These are phyloP conservation scores for Lochmaea capreae DNA, from an alignment of 2,888 invertebrate genomes.

Conservation along the genomic window DNA sequence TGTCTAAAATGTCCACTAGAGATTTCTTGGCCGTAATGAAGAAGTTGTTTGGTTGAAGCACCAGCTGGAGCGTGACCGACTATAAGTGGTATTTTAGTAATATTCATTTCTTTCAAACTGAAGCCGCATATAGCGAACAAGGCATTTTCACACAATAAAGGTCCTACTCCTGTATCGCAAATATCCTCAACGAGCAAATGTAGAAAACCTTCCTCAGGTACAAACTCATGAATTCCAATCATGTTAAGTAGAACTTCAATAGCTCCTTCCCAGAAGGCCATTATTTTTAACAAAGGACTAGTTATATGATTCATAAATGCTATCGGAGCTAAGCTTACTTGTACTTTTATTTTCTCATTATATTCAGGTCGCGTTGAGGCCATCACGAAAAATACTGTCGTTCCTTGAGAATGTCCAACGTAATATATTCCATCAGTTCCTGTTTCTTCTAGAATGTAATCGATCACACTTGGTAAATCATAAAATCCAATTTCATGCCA, in stretches of 20 bases:
- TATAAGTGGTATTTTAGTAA: constrained; percentile 52
- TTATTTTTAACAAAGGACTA: constrained; percentile 55
- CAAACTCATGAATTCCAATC: constrained; percentile 32
- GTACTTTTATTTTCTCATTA: constrained; percentile 74
- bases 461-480: constrained; percentile 86
- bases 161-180: constrained; percentile 11
- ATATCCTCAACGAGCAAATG: neutral
- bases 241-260: constrained; percentile 18
- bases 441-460: constrained; percentile 74
- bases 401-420: constrained; percentile 85
- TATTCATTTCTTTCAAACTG: constrained; percentile 57
- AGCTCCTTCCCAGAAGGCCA: constrained; percentile 47
- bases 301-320: constrained; percentile 72
- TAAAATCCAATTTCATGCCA: constrained; percentile 85
- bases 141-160: constrained; percentile 54
- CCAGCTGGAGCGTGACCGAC: constrained; percentile 57
- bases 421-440: constrained; percentile 75
- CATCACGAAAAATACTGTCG: constrained; percentile 77
- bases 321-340: constrained; percentile 78
- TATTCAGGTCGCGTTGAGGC: constrained; percentile 74
- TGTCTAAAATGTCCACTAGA: constrained; percentile 65
- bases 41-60: constrained; percentile 74
- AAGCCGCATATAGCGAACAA: constrained; percentile 60
- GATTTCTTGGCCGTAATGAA: constrained; percentile 78
- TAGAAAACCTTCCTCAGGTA: constrained; percentile 23